Conservation (phyloP, 2,113 vertebrate genomes). For the Lanius collurio region DNA sequence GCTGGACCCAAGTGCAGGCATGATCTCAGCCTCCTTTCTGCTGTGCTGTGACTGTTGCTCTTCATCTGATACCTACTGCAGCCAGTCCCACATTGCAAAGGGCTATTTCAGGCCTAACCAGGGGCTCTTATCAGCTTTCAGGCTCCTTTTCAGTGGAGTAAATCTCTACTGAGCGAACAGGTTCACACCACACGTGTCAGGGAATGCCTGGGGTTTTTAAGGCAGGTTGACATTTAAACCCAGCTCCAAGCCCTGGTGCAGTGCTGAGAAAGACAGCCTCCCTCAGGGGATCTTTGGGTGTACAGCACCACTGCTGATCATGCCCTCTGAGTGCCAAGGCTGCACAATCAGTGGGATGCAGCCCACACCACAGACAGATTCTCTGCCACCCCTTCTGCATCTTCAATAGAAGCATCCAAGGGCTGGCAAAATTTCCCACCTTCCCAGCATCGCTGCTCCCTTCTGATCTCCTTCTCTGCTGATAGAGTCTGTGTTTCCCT, state of each 20-base stretch:
- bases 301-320: not conserved
- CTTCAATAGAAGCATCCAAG: not conserved
- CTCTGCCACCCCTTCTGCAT: not conserved
- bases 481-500: not conserved
- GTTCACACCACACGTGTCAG: not conserved
- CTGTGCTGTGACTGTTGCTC: not conserved
- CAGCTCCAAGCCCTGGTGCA: not conserved
- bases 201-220: not conserved
- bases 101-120: conserved; percentile 25
- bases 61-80: not conserved
- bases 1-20: not conserved
- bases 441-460: not conserved
- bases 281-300: not conserved
- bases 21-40: not conserved
- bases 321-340: not conserved
- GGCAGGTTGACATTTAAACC: not conserved
- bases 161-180: not conserved
- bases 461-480: not conserved
- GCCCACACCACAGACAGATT: not conserved
- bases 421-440: not conserved
- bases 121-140: conserved; percentile 35
- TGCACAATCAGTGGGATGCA: not conserved
- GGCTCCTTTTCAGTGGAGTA: not conserved
- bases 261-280: not conserved
- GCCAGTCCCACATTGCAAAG: not conserved